A percentile compares a stretch with the other conserved stretches of the same genome.
phyloP scores from a whole-genome alignment of 2,113 vertebrate genomes.

The Heterochromis multidens region DNA sequence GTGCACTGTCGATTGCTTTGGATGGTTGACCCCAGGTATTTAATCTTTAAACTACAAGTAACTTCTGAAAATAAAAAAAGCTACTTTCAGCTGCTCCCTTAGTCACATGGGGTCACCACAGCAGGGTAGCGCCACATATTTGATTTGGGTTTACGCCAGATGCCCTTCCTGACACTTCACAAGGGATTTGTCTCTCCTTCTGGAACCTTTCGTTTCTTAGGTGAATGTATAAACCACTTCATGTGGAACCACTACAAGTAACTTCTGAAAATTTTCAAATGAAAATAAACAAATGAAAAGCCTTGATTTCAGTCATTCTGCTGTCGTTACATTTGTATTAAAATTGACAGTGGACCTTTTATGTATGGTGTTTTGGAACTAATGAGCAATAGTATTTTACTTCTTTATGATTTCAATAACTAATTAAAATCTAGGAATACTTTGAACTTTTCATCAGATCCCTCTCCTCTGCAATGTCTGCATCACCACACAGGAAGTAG shows the following conservation, averaged over 20 bases:
- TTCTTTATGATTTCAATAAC: background rate
- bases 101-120: background rate
- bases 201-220: background rate
- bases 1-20: fast-evolving
- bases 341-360: background rate
- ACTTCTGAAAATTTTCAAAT: too few species aligned
- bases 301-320: too few species aligned
- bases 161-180: background rate
- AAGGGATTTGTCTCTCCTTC: background rate
- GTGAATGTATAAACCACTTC: too few species aligned
- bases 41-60: too few species aligned
- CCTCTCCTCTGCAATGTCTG: background rate
- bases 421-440: too few species aligned
- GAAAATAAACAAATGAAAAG: too few species aligned
- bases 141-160: background rate
- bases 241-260: too few species aligned
- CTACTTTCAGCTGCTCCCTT: background rate
- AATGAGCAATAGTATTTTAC: background rate
- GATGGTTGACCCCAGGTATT: background rate
- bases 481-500: background rate
- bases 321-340: background rate
- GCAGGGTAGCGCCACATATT: background rate
- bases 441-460: background rate
- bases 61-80: background rate
- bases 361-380: background rate